Conservation (phyloP, 1,140 invertebrate species). For the Goniozus legneri region DNA sequence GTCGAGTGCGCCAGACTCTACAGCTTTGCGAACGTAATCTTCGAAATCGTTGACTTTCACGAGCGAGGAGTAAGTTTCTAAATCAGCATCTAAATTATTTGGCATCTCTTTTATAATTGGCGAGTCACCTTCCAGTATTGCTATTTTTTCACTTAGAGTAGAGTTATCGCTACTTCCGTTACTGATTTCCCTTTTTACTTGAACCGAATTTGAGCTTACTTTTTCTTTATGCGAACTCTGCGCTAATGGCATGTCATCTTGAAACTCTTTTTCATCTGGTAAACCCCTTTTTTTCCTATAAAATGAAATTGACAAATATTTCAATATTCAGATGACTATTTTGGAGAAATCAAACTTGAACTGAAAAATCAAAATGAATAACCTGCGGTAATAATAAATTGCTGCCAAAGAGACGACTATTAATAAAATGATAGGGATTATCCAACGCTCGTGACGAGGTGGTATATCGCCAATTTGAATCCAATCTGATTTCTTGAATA, state of each 20-base stretch:
- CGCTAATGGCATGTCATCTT: no score
- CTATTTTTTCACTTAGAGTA: background rate
- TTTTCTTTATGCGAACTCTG: no score
- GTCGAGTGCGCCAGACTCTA: conserved; percentile 22
- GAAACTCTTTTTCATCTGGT: no score
- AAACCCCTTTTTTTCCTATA: no score
- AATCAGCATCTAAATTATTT: no score
- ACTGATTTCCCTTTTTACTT: background rate
- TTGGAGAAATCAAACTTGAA: no score
- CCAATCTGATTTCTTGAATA: conserved; percentile 5
- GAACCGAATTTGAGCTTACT: no score
- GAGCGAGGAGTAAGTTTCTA: conserved; percentile 2
- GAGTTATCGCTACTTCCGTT: background rate
- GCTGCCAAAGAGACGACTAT: background rate
- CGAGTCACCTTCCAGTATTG: conserved; percentile 1
- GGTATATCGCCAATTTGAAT: conserved; percentile 5
- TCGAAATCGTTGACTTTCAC: conserved; percentile 31
- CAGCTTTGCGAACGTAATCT: conserved; percentile 27
- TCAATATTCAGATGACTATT: no score
- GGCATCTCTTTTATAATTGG: conserved; percentile 1
- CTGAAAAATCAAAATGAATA: background rate
- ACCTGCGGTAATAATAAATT: conserved; percentile 18
- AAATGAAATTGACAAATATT: no score
- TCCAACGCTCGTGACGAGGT: conserved; percentile 11
- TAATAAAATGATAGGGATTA: conserved; percentile 14